Evolutionary conservation across 2,113 vertebrate species (phyloP), one percentile per base, ranked within the genome.

Genomic region (Amphilophus citrinellus): DNA sequence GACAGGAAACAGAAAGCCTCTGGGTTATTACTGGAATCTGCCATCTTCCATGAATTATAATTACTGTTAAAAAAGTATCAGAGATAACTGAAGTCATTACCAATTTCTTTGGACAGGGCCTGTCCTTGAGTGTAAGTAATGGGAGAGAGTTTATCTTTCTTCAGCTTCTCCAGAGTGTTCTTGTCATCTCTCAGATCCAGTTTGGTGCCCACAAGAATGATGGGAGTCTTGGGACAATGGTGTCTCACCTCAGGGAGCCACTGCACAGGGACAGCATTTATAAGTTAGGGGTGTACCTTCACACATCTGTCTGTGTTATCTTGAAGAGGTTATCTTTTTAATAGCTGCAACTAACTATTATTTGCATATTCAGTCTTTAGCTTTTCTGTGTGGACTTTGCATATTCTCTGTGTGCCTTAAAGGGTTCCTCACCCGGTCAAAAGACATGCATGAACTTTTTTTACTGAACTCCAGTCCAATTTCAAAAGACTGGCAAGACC

Each of bases 101-200:
- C 97, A 0, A 99, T 99, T 95, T 99, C 98, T 94, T 99, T 99
- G 4, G 98, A 97, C 98, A 99, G 98, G 53, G 98, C 98, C 47
- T 99, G 93, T 91, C 98, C 98, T 91, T 99, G 98, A 0, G 98
- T 98, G 90, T 98, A 99, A 87, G 97, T 99, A 88, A 99, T 99
- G 0, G 98, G 98, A 1, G 97, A 96, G 88, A 99, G 96, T 84
- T 99, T 99, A 96, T 99, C 99, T 95, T 99, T 98, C 95, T 97
- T 98, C 94, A 99, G 97, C 62, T 99, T 99, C 76, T 99, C 98
- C 10, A 97, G 97, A 0, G 98, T 98, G 95, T 99, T 98, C 93
- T 99, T 99, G 61, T 99, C 98, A 86, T 99, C 98, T 94, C 98
- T 96, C 53, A 99, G 96, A 5, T 68, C 65, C 65, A 68, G 65